Conservation (phyloP, 2,888 invertebrate genomes). For the Cabera pusaria region DNA sequence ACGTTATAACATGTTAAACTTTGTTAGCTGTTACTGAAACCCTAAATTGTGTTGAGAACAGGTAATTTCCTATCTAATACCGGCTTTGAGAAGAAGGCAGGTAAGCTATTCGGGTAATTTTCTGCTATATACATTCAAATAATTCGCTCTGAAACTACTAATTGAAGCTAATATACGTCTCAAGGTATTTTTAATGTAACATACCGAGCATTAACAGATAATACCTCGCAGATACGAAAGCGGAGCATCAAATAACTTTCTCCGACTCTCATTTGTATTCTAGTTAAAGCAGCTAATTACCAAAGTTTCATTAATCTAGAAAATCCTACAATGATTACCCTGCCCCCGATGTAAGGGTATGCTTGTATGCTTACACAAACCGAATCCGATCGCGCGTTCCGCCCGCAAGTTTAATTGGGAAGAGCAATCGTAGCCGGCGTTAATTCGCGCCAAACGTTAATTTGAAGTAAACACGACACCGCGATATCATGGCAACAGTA, state of each 20-base stretch:
- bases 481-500: conserved; percentile 2
- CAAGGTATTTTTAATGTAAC: too few relatives aligned
- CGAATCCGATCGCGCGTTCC: conserved; percentile 21
- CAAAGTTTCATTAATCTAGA: neutral
- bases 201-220: too few relatives aligned
- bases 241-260: too few relatives aligned
- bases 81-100: too few relatives aligned
- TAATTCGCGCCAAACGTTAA: conserved; percentile 29
- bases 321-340: neutral
- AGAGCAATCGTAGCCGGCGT: conserved; percentile 43
- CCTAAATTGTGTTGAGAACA: neutral
- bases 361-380: neutral
- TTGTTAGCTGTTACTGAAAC: conserved; percentile 4
- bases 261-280: too few relatives aligned
- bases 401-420: conserved; percentile 63
- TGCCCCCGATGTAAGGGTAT: too few relatives aligned
- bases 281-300: too few relatives aligned
- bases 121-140: too few relatives aligned
- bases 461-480: conserved; percentile 17
- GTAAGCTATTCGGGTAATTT: too few relatives aligned
- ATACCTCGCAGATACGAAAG: too few relatives aligned
- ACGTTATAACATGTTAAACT: conserved; percentile 12
- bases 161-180: too few relatives aligned
- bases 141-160: neutral
- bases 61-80: conserved; percentile 2